Percentiles rank a stretch among this genome's conserved stretches.
phyloP scores from a whole-genome alignment of 2,888 invertebrate species.

The Rhamphomyia laevipes region DNA sequence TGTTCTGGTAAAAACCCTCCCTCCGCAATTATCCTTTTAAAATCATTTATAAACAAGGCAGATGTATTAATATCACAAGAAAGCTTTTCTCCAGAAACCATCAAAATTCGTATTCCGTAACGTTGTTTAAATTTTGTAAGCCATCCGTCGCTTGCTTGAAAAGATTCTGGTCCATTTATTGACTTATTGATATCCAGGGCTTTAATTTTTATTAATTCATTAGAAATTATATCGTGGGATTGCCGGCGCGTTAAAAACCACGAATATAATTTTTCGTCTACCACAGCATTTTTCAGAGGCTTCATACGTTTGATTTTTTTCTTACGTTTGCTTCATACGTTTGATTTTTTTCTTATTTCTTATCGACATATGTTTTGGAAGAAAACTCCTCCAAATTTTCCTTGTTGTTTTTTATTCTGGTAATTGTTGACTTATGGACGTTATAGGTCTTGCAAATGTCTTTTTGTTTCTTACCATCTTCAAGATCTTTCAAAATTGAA shows the following conservation, averaged over 20 bases:
- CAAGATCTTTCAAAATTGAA: background rate
- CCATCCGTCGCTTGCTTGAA: background rate
- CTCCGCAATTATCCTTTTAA: background rate
- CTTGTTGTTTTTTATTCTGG: background rate
- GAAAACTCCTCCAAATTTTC: background rate
- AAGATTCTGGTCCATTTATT: background rate
- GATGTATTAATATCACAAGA: background rate
- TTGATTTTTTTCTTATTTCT: too few species aligned
- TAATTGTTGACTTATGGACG: background rate
- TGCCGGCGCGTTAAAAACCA: background rate
- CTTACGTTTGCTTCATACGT: too few species aligned
- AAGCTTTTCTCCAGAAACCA: background rate
- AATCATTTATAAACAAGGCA: background rate
- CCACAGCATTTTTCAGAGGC: background rate
- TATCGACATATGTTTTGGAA: background rate
- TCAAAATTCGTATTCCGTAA: background rate
- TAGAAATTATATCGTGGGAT: too few species aligned
- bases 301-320: conserved; percentile 1
- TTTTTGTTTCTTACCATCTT: background rate
- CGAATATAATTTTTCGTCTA: background rate
- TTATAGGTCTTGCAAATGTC: background rate
- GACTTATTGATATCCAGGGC: too few species aligned
- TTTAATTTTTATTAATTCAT: too few species aligned
- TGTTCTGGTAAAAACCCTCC: background rate
- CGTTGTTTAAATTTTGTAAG: too few species aligned